These are phyloP conservation scores for Gymnodraco acuticeps DNA, from an alignment of 2,797 vertebrate species.

Conservation along the genomic window DNA sequence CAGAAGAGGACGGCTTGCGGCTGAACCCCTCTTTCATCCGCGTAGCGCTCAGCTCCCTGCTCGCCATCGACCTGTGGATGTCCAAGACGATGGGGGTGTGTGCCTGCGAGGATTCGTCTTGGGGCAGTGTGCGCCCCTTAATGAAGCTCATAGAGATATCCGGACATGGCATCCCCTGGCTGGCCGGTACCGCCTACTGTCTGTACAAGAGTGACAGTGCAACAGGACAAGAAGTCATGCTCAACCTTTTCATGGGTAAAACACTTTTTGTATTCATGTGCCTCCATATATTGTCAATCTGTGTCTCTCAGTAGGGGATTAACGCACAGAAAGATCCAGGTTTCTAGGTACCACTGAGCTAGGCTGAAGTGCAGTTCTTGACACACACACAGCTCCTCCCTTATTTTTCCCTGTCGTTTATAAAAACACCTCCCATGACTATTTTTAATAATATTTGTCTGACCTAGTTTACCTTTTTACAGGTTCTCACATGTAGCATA, in stretches of 20 bases:
- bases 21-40: slow-evolving; percentile 92
- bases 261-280: background rate
- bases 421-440: background rate
- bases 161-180: slow-evolving; percentile 95
- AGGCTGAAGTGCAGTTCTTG: slow-evolving; percentile 5
- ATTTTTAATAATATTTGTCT: background rate
- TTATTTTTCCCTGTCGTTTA: background rate
- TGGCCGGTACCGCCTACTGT: slow-evolving; percentile 90
- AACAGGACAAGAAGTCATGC: slow-evolving; percentile 93
- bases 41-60: slow-evolving; percentile 92
- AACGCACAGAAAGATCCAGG: background rate
- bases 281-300: background rate
- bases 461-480: background rate
- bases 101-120: slow-evolving; percentile 92
- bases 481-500: slow-evolving; percentile 5
- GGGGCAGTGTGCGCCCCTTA: slow-evolving; percentile 92
- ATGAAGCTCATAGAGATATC: slow-evolving; percentile 97
- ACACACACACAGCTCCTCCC: background rate
- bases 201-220: slow-evolving; percentile 91
- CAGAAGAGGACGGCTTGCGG: slow-evolving; percentile 92
- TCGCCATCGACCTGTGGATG: slow-evolving; percentile 96
- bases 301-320: background rate
- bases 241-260: slow-evolving; percentile 95
- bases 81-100: slow-evolving; percentile 96
- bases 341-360: background rate